Evolutionary conservation across 2,888 invertebrate genomes (phyloP), one percentile per base, ranked within the genome.

Genomic region (Taenaris catops): DNA sequence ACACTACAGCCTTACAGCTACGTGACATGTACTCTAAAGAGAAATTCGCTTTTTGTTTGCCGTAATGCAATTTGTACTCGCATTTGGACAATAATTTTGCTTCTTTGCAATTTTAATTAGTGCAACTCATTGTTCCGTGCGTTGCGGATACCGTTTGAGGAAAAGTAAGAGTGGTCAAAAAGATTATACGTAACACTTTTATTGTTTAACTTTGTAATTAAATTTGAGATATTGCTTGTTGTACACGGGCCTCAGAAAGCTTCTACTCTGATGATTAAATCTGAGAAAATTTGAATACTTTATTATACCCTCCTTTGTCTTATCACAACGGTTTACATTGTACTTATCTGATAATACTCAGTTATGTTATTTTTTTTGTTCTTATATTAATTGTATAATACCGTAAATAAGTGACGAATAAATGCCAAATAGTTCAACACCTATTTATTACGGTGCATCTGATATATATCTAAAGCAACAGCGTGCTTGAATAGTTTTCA

Each of bases 61-160:
- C 25, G 18, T 36, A 41, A 41, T 38, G 35, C 41, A 40, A 18
- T 41, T 31, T 19, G 31, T 23, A 26, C 37, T 34, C 41, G 17
- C 25, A 21, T 42, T 38, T 42, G 45, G 36, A 52, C 51, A 52
- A 51, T 53, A 44, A 44, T 48, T 46, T 47, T 43, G 40, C 51
- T 47, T 39, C 43, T 60, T 53, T 51, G 51, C 54, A 49, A 49
- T 58, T 55, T 55, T 51, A 50, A 55, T 52, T 32, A 50, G 39
- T 31, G 33, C 31, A 44, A 29, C 20, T 32, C 26, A 34, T 39
- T 40, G 27, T 37, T 39, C 21, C 41, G 28, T 27, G 26, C 38
- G 16, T 11, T 8, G 32, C 23, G 44, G 28, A 23, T 41, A 42
- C 34, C 31, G 41, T 41, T 27, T 41, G 32, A 38, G 33, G 40